Evolutionary conservation across 2,113 vertebrate species (phyloP), one percentile per base, ranked within the genome.

Genomic region (Clarias macrocephalus): DNA sequence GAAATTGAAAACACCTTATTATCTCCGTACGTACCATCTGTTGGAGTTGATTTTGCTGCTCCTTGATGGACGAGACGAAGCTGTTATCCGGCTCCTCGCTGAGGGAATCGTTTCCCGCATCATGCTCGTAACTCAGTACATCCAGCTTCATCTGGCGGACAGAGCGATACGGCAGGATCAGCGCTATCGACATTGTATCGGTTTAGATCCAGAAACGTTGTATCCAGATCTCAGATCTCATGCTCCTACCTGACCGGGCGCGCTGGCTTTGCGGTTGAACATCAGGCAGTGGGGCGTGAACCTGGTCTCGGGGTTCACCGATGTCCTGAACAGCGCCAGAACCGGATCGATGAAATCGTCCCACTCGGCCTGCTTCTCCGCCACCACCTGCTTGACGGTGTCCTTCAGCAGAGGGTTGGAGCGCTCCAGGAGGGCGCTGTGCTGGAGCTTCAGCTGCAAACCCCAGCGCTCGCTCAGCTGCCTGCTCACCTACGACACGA

Each of bases 241-340:
- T 76, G 48, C 2, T 16, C 88, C 57, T 83, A 96, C 96, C 93
- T 92, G 90, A 0, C 91, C 94, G 0, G 95, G 95, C 65, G 95
- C 85, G 88, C 91, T 94, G 28, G 94, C 92, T 2, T 95, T 95
- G 92, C 97, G 94, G 93, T 95, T 97, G 88, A 97, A 97, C 94
- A 98, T 96, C 88, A 98, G 95, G 80, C 95, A 96, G 88, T 96
- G 96, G 0, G 97, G 97, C 0, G 95, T 95, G 89, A 96, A 96
- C 88, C 95, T 96, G 1, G 97, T 98, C 0, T 93, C 89, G 0
- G 96, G 91, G 90, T 96, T 97, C 88, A 94, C 89, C 0, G 96
- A 94, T 1, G 96, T 97, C 84, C 97, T 94, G 90, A 97, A 96
- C 25, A 95, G 60, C 0, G 96, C 97, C 57, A 97, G 93, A 66